phyloP scores from a whole-genome alignment of 2,888 invertebrate genomes.

The Parnassius glacialis region DNA sequence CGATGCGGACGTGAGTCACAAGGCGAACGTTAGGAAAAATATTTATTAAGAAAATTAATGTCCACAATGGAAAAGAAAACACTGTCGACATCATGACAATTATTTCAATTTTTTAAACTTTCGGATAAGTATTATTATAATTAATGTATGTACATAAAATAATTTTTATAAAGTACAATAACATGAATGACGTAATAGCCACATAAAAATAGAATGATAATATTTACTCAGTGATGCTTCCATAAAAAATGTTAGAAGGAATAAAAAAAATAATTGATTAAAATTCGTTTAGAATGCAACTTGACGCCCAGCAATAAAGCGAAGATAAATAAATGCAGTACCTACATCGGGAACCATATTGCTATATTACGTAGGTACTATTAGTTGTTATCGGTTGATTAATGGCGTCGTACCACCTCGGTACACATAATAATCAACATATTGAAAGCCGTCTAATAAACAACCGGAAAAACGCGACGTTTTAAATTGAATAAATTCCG shows the following conservation, averaged over 20 bases:
- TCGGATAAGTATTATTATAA: too few species aligned
- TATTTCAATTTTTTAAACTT: too few species aligned
- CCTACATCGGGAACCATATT: slow-evolving; percentile 32
- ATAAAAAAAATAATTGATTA: slow-evolving; percentile 2
- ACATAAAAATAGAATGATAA: background rate
- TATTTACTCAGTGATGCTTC: background rate
- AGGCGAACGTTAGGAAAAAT: slow-evolving; percentile 16
- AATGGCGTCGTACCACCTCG: slow-evolving; percentile 27
- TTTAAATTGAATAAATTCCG: background rate
- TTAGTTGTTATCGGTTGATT: slow-evolving; percentile 36
- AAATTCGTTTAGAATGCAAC: slow-evolving; percentile 26
- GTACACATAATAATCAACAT: slow-evolving; percentile 19
- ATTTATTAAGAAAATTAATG: background rate
- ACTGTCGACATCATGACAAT: too few species aligned
- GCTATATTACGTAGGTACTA: slow-evolving; percentile 19
- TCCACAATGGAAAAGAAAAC: too few species aligned
- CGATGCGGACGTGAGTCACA: slow-evolving; percentile 24
- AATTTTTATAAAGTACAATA: background rate
- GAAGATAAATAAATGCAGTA: slow-evolving; percentile 31
- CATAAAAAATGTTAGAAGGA: background rate
- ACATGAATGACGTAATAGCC: background rate
- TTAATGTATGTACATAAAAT: too few species aligned
- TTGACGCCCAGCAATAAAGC: slow-evolving; percentile 33
- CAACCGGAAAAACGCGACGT: background rate
- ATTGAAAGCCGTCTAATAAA: slow-evolving; percentile 11